These are phyloP conservation scores for Dasysyrphus albostriatus DNA, from an alignment of 2,888 invertebrate species.

Conservation along the genomic window DNA sequence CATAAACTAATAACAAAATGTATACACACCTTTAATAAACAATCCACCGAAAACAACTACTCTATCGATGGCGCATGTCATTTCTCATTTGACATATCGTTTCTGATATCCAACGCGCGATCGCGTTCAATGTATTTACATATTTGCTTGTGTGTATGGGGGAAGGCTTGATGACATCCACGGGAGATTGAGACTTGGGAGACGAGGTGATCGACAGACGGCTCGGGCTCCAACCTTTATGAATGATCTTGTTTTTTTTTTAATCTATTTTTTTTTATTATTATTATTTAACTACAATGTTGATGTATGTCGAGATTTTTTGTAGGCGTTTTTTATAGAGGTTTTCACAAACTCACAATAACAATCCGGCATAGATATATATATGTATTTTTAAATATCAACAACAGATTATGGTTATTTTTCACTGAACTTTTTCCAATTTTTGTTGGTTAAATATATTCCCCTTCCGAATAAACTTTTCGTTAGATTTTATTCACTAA, in stretches of 20 bases:
- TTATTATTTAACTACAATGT: slow-evolving; percentile 19
- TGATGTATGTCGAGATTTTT: slow-evolving; percentile 44
- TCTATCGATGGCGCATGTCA: slow-evolving; percentile 77
- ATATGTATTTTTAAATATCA: neutral
- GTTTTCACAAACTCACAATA: slow-evolving; percentile 46
- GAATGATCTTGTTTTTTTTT: slow-evolving; percentile 66
- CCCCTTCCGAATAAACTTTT: neutral
- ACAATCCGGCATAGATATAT: slow-evolving; percentile 12
- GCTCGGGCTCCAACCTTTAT: slow-evolving; percentile 60
- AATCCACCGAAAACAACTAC: slow-evolving; percentile 73
- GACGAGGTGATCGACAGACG: slow-evolving; percentile 47
- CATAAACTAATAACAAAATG: slow-evolving; percentile 49
- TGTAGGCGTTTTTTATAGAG: slow-evolving; percentile 60
- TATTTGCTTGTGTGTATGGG: slow-evolving; percentile 20
- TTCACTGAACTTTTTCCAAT: slow-evolving; percentile 2
- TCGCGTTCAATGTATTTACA: slow-evolving; percentile 35
- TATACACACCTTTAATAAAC: slow-evolving; percentile 78
- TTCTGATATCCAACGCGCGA: slow-evolving; percentile 47
- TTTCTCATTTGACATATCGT: slow-evolving; percentile 77
- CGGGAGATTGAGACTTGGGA: slow-evolving; percentile 12
- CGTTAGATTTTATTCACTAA: slow-evolving; percentile 1
- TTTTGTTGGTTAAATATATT: neutral
- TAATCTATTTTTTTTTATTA: slow-evolving; percentile 23
- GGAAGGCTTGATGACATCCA: slow-evolving; percentile 23
- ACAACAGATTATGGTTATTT: neutral